phyloP scores from a whole-genome alignment of 2,113 vertebrate genomes.

The Corapipo altera region DNA sequence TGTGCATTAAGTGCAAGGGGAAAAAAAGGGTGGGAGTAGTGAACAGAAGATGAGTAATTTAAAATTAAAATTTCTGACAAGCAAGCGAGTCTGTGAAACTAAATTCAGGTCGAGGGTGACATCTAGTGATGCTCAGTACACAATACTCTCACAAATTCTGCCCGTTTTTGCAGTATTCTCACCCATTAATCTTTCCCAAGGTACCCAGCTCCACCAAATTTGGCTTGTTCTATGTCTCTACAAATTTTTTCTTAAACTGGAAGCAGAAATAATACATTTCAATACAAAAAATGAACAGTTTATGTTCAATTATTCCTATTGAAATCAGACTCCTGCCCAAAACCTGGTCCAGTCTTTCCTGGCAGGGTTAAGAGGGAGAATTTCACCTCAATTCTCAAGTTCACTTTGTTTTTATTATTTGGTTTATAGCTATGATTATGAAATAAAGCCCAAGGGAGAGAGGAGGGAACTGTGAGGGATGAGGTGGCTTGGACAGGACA shows the following conservation, averaged over 20 bases:
- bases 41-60: neutral
- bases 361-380: neutral
- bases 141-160: neutral
- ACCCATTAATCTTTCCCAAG: neutral
- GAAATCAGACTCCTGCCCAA: neutral
- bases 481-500: neutral
- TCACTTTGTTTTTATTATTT: neutral
- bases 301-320: neutral
- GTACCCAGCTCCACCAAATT: neutral
- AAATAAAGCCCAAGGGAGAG: neutral
- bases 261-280: neutral
- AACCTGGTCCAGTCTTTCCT: neutral
- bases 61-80: neutral
- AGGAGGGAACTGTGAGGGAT: neutral
- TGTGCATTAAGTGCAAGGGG: neutral
- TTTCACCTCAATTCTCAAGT: neutral
- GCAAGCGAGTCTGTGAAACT: neutral
- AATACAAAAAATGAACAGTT: neutral
- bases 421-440: neutral
- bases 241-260: neutral
- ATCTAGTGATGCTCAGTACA: slow-evolving; percentile 39
- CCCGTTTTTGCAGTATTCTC: neutral
- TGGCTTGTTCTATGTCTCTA: neutral
- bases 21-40: accelerated
- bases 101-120: slow-evolving; percentile 52